Percentiles rank a stretch among this genome's conserved stretches.
These are phyloP conservation scores for Oscheius sp. DNA, from an alignment of 2,888 invertebrate species.

Conservation along the genomic window DNA sequence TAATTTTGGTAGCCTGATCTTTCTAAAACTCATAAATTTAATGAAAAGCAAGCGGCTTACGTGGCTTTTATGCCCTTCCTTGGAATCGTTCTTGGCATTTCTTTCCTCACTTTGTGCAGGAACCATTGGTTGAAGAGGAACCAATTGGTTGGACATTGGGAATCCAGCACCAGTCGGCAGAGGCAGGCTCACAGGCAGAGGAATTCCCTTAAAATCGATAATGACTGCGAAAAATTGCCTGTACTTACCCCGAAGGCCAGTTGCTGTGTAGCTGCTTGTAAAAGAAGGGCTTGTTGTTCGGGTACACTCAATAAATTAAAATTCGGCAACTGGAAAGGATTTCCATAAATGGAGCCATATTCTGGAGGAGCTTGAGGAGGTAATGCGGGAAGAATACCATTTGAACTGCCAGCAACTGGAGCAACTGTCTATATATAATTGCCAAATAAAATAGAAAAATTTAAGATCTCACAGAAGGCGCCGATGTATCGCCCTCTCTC, in stretches of 20 bases:
- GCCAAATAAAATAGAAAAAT: not conserved
- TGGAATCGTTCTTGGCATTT: not conserved
- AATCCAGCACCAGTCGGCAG: not conserved
- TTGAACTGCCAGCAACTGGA: no score
- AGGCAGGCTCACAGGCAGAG: not conserved
- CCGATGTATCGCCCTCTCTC: not conserved
- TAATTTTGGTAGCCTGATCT: constrained; percentile 1
- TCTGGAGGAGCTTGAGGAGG: not conserved
- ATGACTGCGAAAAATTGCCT: not conserved
- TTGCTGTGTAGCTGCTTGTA: not conserved
- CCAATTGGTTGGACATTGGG: not conserved
- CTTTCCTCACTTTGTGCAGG: no score
- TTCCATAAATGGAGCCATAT: not conserved
- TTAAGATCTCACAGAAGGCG: not conserved
- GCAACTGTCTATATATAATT: no score
- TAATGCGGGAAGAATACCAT: not conserved
- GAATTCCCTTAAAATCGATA: not conserved
- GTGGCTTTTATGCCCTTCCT: not conserved
- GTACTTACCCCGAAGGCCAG: not conserved
- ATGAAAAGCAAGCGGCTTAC: not conserved
- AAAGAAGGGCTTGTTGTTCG: not conserved
- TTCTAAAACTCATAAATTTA: not conserved
- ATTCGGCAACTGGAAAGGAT: not conserved
- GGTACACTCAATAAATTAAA: not conserved
- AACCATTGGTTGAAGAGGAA: no score